Percentiles rank a stretch among this genome's conserved stretches.
These are phyloP conservation scores for Asteroscopus sphinx DNA, from an alignment of 2,888 invertebrate species.

Conservation along the genomic window DNA sequence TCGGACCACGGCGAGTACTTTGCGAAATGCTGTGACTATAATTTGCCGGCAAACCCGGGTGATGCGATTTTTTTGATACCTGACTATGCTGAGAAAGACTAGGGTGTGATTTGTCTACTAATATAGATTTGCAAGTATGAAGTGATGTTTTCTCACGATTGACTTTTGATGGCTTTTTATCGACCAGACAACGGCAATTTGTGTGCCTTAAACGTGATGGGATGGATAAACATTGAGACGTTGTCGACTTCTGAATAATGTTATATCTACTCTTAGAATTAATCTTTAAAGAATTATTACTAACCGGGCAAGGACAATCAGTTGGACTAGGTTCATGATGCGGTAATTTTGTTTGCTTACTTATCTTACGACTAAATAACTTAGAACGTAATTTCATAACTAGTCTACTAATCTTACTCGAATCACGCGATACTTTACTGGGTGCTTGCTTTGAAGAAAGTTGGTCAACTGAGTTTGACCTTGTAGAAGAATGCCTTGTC, in stretches of 20 bases:
- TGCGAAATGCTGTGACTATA: conserved; percentile 3
- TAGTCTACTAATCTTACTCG: conserved; percentile 32
- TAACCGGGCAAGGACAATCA: background rate
- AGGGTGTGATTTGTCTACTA: conserved; percentile 1
- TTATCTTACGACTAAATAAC: conserved; percentile 43
- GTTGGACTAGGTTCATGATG: background rate
- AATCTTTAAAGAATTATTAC: background rate
- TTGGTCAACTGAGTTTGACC: conserved; percentile 5
- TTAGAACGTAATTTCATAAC: conserved; percentile 28
- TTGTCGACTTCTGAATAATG: too few relatives aligned
- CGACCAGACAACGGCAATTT: background rate
- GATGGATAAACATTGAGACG: background rate
- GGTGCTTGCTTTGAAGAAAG: conserved; percentile 1
- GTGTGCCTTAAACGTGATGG: background rate
- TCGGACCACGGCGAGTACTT: background rate
- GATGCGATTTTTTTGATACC: background rate
- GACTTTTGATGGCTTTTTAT: background rate
- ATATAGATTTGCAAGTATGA: background rate
- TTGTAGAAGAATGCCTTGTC: background rate
- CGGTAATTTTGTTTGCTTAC: conserved; percentile 11
- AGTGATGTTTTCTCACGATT: background rate
- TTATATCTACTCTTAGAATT: background rate
- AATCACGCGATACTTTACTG: conserved; percentile 9
- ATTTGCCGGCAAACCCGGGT: background rate
- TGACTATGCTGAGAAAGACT: conserved; percentile 3